A percentile compares a stretch with the other conserved stretches of the same genome.
These are phyloP conservation scores for Volucella inflata DNA, from an alignment of 2,888 invertebrate genomes.

Conservation along the genomic window DNA sequence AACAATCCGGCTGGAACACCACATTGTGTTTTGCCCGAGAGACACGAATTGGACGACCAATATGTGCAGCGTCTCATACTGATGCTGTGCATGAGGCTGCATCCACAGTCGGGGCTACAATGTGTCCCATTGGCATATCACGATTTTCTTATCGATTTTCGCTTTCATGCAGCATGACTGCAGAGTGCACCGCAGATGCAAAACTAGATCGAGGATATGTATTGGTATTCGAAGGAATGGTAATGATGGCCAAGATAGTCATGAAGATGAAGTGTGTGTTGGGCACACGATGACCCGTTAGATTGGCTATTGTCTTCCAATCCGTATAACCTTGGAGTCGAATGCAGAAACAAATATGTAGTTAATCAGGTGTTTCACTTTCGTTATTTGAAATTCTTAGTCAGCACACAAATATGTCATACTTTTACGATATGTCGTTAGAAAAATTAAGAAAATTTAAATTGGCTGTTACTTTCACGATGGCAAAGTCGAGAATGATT, in stretches of 20 bases:
- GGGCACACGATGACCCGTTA: constrained; percentile 8
- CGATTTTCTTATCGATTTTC: constrained; percentile 73
- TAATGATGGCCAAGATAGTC: constrained; percentile 1
- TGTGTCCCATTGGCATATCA: constrained; percentile 73
- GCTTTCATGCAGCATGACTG: constrained; percentile 52
- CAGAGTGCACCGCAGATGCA: constrained; percentile 25
- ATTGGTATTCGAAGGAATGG: not conserved
- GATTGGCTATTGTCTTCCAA: constrained; percentile 34
- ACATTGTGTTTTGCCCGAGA: constrained; percentile 16
- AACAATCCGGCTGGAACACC: constrained; percentile 19
- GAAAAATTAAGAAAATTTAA: too few relatives aligned
- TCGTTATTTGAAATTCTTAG: too few relatives aligned
- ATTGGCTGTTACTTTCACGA: too few relatives aligned
- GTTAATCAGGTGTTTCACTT: too few relatives aligned
- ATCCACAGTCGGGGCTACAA: not conserved
- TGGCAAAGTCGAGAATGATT: too few relatives aligned
- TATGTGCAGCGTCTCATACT: constrained; percentile 34
- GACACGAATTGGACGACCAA: constrained; percentile 22
- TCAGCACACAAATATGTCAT: too few relatives aligned
- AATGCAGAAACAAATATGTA: not conserved
- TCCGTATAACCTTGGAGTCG: constrained; percentile 13
- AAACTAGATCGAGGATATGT: constrained; percentile 25
- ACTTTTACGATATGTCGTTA: too few relatives aligned
- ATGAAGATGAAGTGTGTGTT: constrained; percentile 15
- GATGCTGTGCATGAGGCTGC: not conserved